Evolutionary conservation across 2,888 invertebrate genomes (phyloP), one percentile per base, ranked within the genome.

Genomic region (Cyrtodaria siliqua): DNA sequence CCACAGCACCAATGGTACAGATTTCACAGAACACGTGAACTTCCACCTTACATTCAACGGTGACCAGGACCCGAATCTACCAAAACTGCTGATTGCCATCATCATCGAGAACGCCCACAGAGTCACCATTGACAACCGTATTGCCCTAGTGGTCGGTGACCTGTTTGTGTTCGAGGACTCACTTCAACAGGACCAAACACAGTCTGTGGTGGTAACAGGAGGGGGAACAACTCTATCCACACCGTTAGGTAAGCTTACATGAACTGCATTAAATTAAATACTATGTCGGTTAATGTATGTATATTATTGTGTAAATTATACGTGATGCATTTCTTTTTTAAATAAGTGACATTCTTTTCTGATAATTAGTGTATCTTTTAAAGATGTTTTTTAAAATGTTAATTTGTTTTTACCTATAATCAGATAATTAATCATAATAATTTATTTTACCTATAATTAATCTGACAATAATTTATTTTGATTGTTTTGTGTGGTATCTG

Each of bases 31-130:
- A 55, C 81, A 84, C 50, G 75, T 85, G 2, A 82, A 84, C 26
- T 85, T 85, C 59, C 71, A 79, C 29, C 76, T 85, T 12, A 70
- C 69, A n/a, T 85, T 85, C 71, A 69, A 77, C 42, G 83, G 83
- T 4, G 82, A 85, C 61, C 82, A 85, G 42, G 79, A 81, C 42
- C 49, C 74, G 16, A 52, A 63, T 1, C 62, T 84, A 14, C 75
- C 80, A 4, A 70, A 77, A n/a, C 57, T 79, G 6, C 77, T 85
- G 9, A 75, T 82, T 20, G 82, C 77, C 18, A 81, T 85, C 23
- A 64, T 85, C 24, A 78, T 85, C 38, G 85, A 85, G 59, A 85
- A 82, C 40, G 85, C 85, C 1, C 81, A 82, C 12, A 50, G 85
- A 24, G 72, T 69, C 14, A 81, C 71, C 6, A 83, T 85, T 3